These are phyloP conservation scores for Biston betularia DNA, from an alignment of 2,888 invertebrate species.

Conservation along the genomic window DNA sequence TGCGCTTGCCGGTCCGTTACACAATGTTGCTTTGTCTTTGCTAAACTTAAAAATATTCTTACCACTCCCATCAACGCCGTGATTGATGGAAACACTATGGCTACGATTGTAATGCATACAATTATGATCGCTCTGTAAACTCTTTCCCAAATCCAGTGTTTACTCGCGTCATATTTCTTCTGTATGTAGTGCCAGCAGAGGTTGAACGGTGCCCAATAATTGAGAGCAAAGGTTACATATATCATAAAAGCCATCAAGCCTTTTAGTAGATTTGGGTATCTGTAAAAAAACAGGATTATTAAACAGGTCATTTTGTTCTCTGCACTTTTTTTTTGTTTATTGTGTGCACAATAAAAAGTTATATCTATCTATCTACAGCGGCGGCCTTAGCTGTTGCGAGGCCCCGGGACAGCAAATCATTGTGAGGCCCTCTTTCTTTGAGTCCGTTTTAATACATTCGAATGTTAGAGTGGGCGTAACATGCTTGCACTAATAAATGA, in stretches of 20 bases:
- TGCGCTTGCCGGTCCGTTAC: too few relatives aligned
- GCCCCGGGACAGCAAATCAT: too few relatives aligned
- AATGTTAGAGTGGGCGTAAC: too few relatives aligned
- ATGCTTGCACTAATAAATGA: too few relatives aligned
- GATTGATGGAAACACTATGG: slow-evolving; percentile 77
- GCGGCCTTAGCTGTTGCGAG: too few relatives aligned
- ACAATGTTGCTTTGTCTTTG: too few relatives aligned
- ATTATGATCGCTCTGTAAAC: slow-evolving; percentile 70
- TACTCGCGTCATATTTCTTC: slow-evolving; percentile 63
- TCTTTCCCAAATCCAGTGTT: slow-evolving; percentile 76
- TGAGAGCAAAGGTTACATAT: slow-evolving; percentile 77
- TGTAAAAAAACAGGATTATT: slow-evolving; percentile 45
- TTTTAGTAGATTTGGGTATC: slow-evolving; percentile 75
- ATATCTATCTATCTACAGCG: too few relatives aligned
- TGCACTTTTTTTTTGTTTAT: too few relatives aligned
- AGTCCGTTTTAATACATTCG: too few relatives aligned
- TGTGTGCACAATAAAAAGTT: too few relatives aligned
- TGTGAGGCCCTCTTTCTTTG: too few relatives aligned
- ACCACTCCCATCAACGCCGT: slow-evolving; percentile 80
- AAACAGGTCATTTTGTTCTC: too few relatives aligned
- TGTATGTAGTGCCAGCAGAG: slow-evolving; percentile 76
- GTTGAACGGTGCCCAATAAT: slow-evolving; percentile 81
- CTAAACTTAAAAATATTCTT: slow-evolving; percentile 40
- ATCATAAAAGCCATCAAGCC: slow-evolving; percentile 78
- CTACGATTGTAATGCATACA: slow-evolving; percentile 65